Evolutionary conservation across 2,888 invertebrate genomes (phyloP).

Genomic region (Cetonia aurata): DNA sequence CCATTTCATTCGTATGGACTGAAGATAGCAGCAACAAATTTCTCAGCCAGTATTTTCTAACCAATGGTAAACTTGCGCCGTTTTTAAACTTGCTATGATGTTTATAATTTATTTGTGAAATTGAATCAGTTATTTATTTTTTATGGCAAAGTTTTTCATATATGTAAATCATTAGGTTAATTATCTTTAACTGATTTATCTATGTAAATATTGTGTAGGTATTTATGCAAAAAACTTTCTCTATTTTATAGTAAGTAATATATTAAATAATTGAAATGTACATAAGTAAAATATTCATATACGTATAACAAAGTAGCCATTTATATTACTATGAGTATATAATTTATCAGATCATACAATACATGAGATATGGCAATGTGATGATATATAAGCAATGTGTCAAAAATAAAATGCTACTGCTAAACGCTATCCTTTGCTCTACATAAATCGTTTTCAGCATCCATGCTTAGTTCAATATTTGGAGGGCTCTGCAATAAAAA

Average conservation of each 20-base stretch:
- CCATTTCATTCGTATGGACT: too few species aligned
- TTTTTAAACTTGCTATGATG: too few species aligned
- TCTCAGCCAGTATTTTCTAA: too few species aligned
- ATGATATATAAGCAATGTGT: background rate
- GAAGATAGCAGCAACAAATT: too few species aligned
- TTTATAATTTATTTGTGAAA: too few species aligned
- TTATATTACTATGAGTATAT: background rate
- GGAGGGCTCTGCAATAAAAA: slow-evolving; percentile 20
- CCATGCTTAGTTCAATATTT: slow-evolving; percentile 15
- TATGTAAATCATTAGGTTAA: too few species aligned
- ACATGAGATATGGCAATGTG: slow-evolving; percentile 1
- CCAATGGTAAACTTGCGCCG: too few species aligned
- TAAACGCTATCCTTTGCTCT: background rate
- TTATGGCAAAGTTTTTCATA: too few species aligned
- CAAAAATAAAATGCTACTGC: slow-evolving; percentile 11
- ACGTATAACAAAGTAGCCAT: too few species aligned
- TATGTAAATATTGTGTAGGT: background rate
- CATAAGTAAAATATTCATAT: background rate
- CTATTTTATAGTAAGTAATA: slow-evolving; percentile 3
- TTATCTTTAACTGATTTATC: too few species aligned
- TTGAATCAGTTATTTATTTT: too few species aligned
- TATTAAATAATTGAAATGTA: slow-evolving; percentile 8
- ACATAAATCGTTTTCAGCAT: background rate
- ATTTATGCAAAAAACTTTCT: background rate
- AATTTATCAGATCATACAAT: slow-evolving; percentile 11